These are phyloP conservation scores for Dryobota labecula DNA, from an alignment of 2,888 invertebrate genomes.

Conservation along the genomic window DNA sequence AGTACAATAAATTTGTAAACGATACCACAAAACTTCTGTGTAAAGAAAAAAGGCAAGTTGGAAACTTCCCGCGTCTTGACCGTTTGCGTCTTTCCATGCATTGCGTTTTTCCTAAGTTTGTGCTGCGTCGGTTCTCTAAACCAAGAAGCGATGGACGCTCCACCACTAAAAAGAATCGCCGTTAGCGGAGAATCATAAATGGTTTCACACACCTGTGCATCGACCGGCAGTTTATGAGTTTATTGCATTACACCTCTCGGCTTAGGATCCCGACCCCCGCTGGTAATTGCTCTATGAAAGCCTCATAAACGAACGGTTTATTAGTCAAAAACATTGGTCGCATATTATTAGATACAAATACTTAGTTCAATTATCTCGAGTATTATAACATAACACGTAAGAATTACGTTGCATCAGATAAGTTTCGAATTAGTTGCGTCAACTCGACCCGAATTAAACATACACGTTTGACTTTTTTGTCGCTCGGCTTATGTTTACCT, in stretches of 20 bases:
- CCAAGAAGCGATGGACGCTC: slow-evolving; percentile 50
- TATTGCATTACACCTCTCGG: slow-evolving; percentile 87
- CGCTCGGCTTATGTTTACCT: slow-evolving; percentile 59
- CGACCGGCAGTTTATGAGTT: slow-evolving; percentile 85
- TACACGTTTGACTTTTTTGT: slow-evolving; percentile 58
- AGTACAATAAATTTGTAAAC: slow-evolving; percentile 87
- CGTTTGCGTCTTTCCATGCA: slow-evolving; percentile 35
- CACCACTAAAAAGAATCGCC: slow-evolving; percentile 32
- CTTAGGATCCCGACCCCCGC: slow-evolving; percentile 80
- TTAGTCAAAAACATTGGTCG: slow-evolving; percentile 75
- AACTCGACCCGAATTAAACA: slow-evolving; percentile 43
- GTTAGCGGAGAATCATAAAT: slow-evolving; percentile 61
- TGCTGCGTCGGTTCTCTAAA: background rate
- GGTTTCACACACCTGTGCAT: slow-evolving; percentile 82
- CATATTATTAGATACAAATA: slow-evolving; percentile 78
- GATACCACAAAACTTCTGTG: slow-evolving; percentile 89
- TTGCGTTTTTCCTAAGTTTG: slow-evolving; percentile 18
- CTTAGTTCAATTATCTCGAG: slow-evolving; percentile 64
- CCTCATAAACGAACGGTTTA: slow-evolving; percentile 80
- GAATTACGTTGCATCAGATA: slow-evolving; percentile 32
- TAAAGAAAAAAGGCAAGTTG: slow-evolving; percentile 69
- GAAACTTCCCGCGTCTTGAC: slow-evolving; percentile 39
- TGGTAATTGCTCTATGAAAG: slow-evolving; percentile 87
- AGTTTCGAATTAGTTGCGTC: slow-evolving; percentile 49
- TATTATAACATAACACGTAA: slow-evolving; percentile 44